Conservation (phyloP, 2,888 invertebrate species). For the Drosophila mettleri region DNA sequence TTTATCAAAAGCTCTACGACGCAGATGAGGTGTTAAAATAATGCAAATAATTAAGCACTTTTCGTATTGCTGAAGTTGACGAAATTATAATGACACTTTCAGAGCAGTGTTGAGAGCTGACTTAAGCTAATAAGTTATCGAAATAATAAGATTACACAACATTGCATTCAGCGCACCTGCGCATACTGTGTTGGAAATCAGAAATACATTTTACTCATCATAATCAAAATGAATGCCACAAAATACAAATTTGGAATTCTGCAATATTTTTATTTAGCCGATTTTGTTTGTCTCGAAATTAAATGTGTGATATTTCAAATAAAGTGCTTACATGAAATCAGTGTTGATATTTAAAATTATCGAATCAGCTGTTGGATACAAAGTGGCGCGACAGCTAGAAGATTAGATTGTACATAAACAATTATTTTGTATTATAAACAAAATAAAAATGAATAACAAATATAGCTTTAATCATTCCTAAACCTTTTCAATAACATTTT, state of each 20-base stretch:
- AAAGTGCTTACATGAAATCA: not conserved
- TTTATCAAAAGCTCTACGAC: constrained; percentile 66
- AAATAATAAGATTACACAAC: constrained; percentile 3
- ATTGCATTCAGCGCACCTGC: not conserved
- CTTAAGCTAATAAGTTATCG: constrained; percentile 19
- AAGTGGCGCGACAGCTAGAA: not conserved
- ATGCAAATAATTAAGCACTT: constrained; percentile 78
- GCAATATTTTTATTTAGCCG: too few relatives aligned
- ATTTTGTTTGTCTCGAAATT: not conserved
- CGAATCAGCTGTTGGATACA: not conserved
- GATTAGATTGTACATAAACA: not conserved
- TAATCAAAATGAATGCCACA: not conserved
- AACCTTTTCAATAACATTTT: not conserved
- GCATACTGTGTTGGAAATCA: not conserved
- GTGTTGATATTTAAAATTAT: not conserved
- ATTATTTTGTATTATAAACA: not conserved
- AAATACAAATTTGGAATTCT: not conserved
- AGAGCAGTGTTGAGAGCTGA: constrained; percentile 15
- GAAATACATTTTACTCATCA: not conserved
- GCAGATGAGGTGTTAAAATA: constrained; percentile 59
- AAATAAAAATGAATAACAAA: too few relatives aligned
- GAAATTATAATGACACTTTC: constrained; percentile 72
- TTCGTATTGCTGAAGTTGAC: constrained; percentile 54
- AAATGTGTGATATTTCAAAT: not conserved
- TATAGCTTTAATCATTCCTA: not conserved